Base-by-base conservation (phyloP, 1,140 invertebrate genomes). In the Stegodyphus mimosarum region DNA sequence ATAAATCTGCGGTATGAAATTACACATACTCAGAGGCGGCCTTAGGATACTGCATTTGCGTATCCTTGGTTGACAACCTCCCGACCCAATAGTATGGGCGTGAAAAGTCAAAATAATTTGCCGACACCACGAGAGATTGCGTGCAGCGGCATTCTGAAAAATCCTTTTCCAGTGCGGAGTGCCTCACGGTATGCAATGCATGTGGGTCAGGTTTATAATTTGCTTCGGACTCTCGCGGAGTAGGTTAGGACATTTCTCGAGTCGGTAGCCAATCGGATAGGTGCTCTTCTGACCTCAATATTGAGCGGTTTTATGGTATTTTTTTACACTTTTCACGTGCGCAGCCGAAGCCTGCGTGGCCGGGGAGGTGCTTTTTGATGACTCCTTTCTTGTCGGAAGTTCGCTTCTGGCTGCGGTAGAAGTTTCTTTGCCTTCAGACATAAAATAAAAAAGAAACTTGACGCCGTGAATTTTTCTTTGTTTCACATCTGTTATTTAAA, bases 131-230 rank as follows among this genome's bases (percentile, higher is more conserved):
- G 75, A 77, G 63, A 77, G 75, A 51, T 77, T 63, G 63, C 49
- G 75, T 77, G 75, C n/a, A 63, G 51, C 75, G 66, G 49, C 11
- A n/a, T 50, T 17, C 48, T 48, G n/a, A 77, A 77, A n/a, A 67
- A 9, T 15, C 15, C 63, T 63, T 77, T 63, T 63, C 48, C 60
- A 63, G 63, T 67, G 75, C 75, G 63, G 75, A 33, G 33, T 33
- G 33, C 33, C 33, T 33, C 33, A 33, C 33, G 33, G 33, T 33
- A 33, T 33, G 33, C 33, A 33, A 33, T 67, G 75, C 75, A 77
- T 77, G 48, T 77, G 64, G 75, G 75, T 77, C 75, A 77, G 75
- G 75, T 77, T 77, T 67, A 77, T 77, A 77, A 77, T 77, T 77
- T 67, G 75, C 60, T 72, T 72, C 50, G 70, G 50, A 72, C 70